Evolutionary conservation across 1,140 invertebrate genomes (phyloP), one percentile per base, ranked within the genome.

Genomic region (Ephestia elutella): DNA sequence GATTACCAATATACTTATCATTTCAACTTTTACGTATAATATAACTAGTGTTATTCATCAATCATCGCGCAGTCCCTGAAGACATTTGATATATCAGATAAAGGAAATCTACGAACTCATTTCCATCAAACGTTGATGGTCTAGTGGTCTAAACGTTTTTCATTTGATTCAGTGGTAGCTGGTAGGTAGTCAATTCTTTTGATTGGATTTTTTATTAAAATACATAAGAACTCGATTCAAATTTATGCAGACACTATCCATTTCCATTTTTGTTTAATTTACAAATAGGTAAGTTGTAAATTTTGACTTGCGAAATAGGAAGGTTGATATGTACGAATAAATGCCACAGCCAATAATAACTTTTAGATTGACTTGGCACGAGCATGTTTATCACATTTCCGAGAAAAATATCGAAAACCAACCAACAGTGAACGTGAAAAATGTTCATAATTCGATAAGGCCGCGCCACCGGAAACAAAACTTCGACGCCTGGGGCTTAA

Each of bases 381-480:
- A 25, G 21, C 7, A 25, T 25, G 21, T 25, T 25, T 25, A 25
- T 25, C 7, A 44, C 13, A 5, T 5, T 44, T 15, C 38, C 38
- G 10, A 17, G 38, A 15, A 15, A 35, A 44, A 44, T 44, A 44
- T 15, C 5, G 3, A 44, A n/a, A 44, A 44, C 13, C 38, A n/a
- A 15, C 13, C 32, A 38, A 38, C 38, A 13, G 1, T 44, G 38
- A 44, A 44, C 13, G 13, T 44, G 38, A 44, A 44, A 44, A 44
- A 44, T 44, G 38, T 44, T 44, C 38, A 44, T 44, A 44, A 44
- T 44, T 44, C 38, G 38, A 44, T 44, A 44, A 44, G 38, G n/a
- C 38, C n/a, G 13, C 30, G 30, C 38, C 15, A 7, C 38, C n/a
- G 38, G 38, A 44, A 44, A 44, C 38, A 44, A 44, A 44, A 44